Conservation (phyloP, 2,888 invertebrate genomes). For the Myopa tessellatipennis region DNA sequence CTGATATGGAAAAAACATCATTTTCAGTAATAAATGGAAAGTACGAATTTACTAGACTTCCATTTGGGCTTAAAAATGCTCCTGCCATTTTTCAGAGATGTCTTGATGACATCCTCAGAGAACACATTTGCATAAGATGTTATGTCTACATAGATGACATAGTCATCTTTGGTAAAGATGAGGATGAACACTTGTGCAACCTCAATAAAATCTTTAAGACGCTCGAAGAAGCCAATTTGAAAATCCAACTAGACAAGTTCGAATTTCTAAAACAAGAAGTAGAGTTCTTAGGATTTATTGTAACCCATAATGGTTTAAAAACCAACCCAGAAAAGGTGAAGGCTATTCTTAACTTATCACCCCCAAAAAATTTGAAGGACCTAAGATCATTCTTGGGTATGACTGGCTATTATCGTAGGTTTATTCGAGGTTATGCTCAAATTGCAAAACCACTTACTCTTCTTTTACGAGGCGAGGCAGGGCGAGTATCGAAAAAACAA, state of each 20-base stretch:
- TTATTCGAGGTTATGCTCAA: constrained; percentile 32
- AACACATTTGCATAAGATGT: constrained; percentile 17
- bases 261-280: constrained; percentile 52
- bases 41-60: background rate
- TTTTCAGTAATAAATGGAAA: constrained; percentile 38
- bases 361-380: constrained; percentile 46
- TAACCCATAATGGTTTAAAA: constrained; percentile 54
- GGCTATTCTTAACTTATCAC: constrained; percentile 48
- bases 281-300: constrained; percentile 55
- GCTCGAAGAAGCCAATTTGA: constrained; percentile 48
- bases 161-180: constrained; percentile 49
- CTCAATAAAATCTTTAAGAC: constrained; percentile 49
- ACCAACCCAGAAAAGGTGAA: constrained; percentile 56
- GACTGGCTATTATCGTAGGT: constrained; percentile 42
- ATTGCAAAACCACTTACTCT: constrained; percentile 40
- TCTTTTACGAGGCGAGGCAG: constrained; percentile 25
- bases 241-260: constrained; percentile 53
- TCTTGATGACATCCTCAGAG: constrained; percentile 34
- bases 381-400: constrained; percentile 44
- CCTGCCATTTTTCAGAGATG: constrained; percentile 34
- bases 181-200: constrained; percentile 53
- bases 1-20: constrained; percentile 44
- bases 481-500: constrained; percentile 6
- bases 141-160: constrained; percentile 58
- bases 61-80: background rate